Evolutionary conservation across 2,797 vertebrate genomes (phyloP).

Genomic region (Selene dorsalis): DNA sequence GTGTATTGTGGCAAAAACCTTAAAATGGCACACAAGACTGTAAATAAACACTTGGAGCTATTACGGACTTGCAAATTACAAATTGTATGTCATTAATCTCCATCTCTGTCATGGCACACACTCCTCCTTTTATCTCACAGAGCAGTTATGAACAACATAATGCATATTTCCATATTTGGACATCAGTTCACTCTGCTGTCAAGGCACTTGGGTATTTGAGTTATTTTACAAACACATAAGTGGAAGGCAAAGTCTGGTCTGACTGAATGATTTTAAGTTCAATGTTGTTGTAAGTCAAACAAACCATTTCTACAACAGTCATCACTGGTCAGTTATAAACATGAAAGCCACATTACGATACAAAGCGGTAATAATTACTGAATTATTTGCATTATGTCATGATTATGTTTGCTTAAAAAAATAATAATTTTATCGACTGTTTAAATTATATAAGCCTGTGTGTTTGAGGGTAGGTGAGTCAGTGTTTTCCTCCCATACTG

Average conservation of each 20-base stretch:
- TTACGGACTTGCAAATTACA: no score
- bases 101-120: neutral
- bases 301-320: neutral
- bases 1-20: neutral
- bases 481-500: slow-evolving; percentile 50
- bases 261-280: slow-evolving; percentile 2
- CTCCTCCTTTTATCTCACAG: neutral
- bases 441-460: neutral
- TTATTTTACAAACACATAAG: neutral
- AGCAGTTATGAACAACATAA: neutral
- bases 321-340: neutral
- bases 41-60: neutral
- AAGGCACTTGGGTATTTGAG: neutral
- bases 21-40: neutral
- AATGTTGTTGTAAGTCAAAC: neutral
- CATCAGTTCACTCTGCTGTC: neutral
- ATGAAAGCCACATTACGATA: slow-evolving; percentile 9
- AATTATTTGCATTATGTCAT: neutral
- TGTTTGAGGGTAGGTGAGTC: slow-evolving; percentile 38
- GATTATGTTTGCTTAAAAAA: neutral
- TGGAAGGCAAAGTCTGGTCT: slow-evolving; percentile 11
- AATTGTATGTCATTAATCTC: neutral
- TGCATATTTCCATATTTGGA: neutral
- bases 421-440: neutral
- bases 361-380: neutral